These are phyloP conservation scores for Tyrophagus putrescentiae DNA, from an alignment of 1,140 invertebrate species.

Conservation along the genomic window DNA sequence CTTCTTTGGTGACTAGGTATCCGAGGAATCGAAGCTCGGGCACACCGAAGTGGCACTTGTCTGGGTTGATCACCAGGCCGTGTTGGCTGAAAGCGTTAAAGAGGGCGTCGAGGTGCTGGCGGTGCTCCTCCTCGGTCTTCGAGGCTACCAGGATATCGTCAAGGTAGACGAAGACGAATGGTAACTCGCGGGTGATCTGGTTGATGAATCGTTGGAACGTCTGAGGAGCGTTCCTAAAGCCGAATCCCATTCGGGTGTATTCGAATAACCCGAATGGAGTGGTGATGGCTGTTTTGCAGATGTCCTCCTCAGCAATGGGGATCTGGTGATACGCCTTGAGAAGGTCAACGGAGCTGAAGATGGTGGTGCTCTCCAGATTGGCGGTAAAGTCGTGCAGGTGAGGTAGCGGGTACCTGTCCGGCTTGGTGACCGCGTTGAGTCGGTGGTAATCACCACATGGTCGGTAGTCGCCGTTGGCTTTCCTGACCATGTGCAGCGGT, in stretches of 20 bases:
- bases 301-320: constrained; percentile 17
- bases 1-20: constrained; percentile 18
- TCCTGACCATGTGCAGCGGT: constrained; percentile 30
- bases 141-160: too few relatives aligned
- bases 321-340: constrained; percentile 27
- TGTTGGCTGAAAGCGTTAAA: background rate
- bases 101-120: background rate
- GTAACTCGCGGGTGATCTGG: background rate
- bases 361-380: constrained; percentile 13
- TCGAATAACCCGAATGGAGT: constrained; percentile 30
- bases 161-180: background rate
- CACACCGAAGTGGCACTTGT: constrained; percentile 22
- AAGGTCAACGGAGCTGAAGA: constrained; percentile 26
- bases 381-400: constrained; percentile 26
- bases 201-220: background rate
- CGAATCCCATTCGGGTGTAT: constrained; percentile 30
- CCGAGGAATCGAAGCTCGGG: constrained; percentile 18
- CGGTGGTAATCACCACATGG: constrained; percentile 28
- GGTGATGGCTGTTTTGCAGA: constrained; percentile 26
- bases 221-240: constrained; percentile 30
- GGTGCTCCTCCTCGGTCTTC: constrained; percentile 14
- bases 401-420: constrained; percentile 29
- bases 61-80: constrained; percentile 10
- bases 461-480: constrained; percentile 24
- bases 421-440: constrained; percentile 28